Percentiles rank a stretch among this genome's conserved stretches.
These are phyloP conservation scores for Synanceia verrucosa DNA, from an alignment of 2,797 vertebrate species.

Conservation along the genomic window DNA sequence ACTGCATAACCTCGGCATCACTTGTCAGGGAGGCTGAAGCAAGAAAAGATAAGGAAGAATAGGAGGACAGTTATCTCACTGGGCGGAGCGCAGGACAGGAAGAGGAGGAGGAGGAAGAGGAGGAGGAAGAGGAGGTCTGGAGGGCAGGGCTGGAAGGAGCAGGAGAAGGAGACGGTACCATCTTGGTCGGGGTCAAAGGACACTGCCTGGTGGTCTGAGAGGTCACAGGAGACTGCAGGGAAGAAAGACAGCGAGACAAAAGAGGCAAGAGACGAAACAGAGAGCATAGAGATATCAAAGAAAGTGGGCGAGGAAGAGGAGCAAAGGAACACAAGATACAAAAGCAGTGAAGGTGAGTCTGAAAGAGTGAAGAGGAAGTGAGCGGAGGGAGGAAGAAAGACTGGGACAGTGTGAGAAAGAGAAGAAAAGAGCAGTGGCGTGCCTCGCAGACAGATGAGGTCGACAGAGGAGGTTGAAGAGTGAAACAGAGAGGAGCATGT, in stretches of 20 bases:
- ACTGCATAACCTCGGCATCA: neutral
- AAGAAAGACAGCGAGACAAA: slow-evolving; percentile 45
- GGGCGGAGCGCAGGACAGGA: slow-evolving; percentile 72
- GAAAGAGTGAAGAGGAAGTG: slow-evolving; percentile 5
- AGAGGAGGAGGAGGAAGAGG: slow-evolving; percentile 52
- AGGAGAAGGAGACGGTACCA: slow-evolving; percentile 74
- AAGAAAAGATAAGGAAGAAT: slow-evolving; percentile 11
- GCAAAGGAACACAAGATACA: neutral
- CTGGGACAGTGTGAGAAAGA: neutral
- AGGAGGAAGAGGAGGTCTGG: slow-evolving; percentile 68
- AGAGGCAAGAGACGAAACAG: slow-evolving; percentile 18
- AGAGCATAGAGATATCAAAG: slow-evolving; percentile 29
- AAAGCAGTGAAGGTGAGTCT: neutral
- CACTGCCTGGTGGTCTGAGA: slow-evolving; percentile 79
- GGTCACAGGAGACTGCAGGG: slow-evolving; percentile 79
- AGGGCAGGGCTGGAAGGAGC: slow-evolving; percentile 72
- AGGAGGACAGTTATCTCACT: slow-evolving; percentile 72
- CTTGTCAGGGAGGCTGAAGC: neutral
- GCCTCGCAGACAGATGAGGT: slow-evolving; percentile 53
- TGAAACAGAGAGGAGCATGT: slow-evolving; percentile 21
- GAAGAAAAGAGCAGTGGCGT: slow-evolving; percentile 45
- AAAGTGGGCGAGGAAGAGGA: neutral
- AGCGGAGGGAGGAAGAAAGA: slow-evolving; percentile 12
- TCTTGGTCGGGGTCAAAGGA: slow-evolving; percentile 79
- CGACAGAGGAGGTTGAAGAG: slow-evolving; percentile 33